Percentiles rank a stretch among this genome's conserved stretches.
phyloP scores from a whole-genome alignment of 2,113 vertebrate species.

The Plotosus lineatus region DNA sequence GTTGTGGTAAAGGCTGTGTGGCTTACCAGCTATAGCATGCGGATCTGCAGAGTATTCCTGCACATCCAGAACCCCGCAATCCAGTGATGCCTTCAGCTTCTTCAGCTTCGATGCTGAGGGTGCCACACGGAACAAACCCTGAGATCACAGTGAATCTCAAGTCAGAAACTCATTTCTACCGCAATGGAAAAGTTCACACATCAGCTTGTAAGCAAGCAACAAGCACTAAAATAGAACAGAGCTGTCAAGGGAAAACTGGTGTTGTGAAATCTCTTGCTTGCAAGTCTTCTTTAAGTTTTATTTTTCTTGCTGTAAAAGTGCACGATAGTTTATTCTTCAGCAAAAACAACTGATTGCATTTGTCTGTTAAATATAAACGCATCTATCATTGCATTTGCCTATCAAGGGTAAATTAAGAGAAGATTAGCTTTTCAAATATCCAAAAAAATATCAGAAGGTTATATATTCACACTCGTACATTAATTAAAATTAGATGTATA shows the following conservation, averaged over 20 bases:
- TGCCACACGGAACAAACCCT: constrained; percentile 97
- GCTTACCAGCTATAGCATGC: constrained; percentile 93
- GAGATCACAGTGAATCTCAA: constrained; percentile 47
- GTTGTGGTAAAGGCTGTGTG: background rate
- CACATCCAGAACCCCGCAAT: constrained; percentile 95
- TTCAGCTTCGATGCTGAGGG: constrained; percentile 97
- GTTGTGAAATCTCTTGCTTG: background rate
- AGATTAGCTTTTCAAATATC: background rate
- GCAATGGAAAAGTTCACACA: constrained; percentile 10
- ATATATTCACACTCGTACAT: background rate
- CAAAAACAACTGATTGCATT: background rate
- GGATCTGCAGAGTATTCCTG: constrained; percentile 96
- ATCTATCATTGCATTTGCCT: background rate
- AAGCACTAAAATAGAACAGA: constrained; percentile 1
- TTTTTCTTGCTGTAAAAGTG: background rate
- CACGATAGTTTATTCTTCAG: background rate
- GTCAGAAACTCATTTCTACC: constrained; percentile 37
- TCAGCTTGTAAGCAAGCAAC: background rate
- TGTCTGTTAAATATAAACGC: background rate
- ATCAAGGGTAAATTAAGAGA: background rate
- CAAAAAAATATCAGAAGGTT: no score
- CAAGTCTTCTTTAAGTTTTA: background rate
- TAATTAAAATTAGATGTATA: background rate
- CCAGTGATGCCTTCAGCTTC: constrained; percentile 96
- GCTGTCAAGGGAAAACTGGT: background rate